phyloP scores from a whole-genome alignment of 2,888 invertebrate species.

The Odiellus spinosus region DNA sequence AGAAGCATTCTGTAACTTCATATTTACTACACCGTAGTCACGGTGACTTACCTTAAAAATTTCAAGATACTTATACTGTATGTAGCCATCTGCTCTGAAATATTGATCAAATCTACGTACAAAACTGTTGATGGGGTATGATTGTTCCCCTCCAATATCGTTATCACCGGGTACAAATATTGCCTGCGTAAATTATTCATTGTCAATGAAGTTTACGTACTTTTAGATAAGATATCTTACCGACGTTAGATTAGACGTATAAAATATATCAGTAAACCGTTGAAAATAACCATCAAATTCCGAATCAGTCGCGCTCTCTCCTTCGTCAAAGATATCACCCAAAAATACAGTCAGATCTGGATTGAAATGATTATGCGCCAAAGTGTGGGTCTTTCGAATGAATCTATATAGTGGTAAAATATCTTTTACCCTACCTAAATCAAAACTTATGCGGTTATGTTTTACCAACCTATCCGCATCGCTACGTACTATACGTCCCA shows the following conservation, averaged over 20 bases:
- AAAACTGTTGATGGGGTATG: conserved; percentile 50
- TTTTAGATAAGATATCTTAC: not conserved
- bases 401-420: too few relatives aligned
- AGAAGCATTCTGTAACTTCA: too few relatives aligned
- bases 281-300: conserved; percentile 57
- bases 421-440: too few relatives aligned
- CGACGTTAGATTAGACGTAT: conserved; percentile 1
- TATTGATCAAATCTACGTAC: conserved; percentile 52
- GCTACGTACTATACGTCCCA: conserved; percentile 55
- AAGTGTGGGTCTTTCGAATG: conserved; percentile 55
- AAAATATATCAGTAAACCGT: conserved; percentile 52
- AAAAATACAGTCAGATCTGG: conserved; percentile 77
- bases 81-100: conserved; percentile 49
- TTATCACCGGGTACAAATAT: conserved; percentile 89
- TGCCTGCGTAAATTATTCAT: conserved; percentile 21
- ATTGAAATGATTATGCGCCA: conserved; percentile 49
- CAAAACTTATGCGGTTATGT: too few relatives aligned
- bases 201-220: not conserved
- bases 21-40: too few relatives aligned
- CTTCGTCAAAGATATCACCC: conserved; percentile 91
- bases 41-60: conserved; percentile 32
- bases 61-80: conserved; percentile 31
- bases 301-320: conserved; percentile 52
- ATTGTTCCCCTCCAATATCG: conserved; percentile 84
- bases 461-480: conserved; percentile 65